A percentile compares a stretch with the other conserved stretches of the same genome.
phyloP scores from a whole-genome alignment of 2,797 vertebrate genomes.

The Melanotaenia trifasciata region DNA sequence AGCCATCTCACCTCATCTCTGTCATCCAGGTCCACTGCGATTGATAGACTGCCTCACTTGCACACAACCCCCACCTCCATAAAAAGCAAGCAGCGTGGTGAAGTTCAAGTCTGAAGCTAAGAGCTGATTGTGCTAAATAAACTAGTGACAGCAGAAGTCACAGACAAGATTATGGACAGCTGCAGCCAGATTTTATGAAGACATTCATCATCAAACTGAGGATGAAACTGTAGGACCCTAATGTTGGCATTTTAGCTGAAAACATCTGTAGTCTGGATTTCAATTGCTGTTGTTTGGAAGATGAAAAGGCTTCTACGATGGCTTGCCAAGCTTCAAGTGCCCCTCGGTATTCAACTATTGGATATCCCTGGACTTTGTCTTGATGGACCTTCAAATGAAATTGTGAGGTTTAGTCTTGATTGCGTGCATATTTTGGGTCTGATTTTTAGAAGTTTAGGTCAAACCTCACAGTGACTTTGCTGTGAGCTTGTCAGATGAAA shows the following conservation, averaged over 20 bases:
- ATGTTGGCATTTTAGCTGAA: constrained; percentile 64
- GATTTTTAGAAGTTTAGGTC: constrained; percentile 79
- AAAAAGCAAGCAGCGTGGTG: constrained; percentile 53
- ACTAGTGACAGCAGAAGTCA: constrained; percentile 67
- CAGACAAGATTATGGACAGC: constrained; percentile 63
- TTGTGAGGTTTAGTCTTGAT: constrained; percentile 81
- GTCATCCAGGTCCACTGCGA: constrained; percentile 72
- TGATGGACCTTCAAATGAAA: constrained; percentile 74
- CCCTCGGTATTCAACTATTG: constrained; percentile 73
- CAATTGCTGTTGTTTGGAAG: constrained; percentile 64
- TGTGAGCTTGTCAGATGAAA: constrained; percentile 75
- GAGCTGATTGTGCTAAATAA: constrained; percentile 72
- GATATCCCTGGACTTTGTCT: constrained; percentile 81
- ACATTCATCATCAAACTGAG: constrained; percentile 66
- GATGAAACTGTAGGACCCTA: constrained; percentile 68
- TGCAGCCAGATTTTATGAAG: constrained; percentile 60
- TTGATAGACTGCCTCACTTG: constrained; percentile 74
- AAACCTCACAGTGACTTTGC: constrained; percentile 80
- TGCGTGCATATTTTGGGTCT: constrained; percentile 79
- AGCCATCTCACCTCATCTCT: constrained; percentile 82
- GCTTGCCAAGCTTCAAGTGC: constrained; percentile 67
- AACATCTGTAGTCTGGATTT: constrained; percentile 72
- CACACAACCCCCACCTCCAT: constrained; percentile 44
- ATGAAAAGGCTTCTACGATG: constrained; percentile 72
- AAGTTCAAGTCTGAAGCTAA: constrained; percentile 73